Evolutionary conservation across 2,888 invertebrate genomes (phyloP).

Genomic region (Melanotus villosus): DNA sequence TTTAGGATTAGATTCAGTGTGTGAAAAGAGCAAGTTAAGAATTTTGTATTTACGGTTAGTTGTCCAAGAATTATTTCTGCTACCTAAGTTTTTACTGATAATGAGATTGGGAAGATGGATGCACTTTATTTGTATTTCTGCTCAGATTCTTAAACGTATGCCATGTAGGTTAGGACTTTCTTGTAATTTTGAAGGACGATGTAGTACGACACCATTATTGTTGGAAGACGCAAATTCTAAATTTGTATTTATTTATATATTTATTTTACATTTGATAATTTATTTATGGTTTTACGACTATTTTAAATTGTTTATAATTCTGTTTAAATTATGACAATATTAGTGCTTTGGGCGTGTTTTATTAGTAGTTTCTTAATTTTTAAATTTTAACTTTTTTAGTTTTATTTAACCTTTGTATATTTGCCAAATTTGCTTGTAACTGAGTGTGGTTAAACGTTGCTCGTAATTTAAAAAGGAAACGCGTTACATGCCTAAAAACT

Average conservation of each 20-base stretch:
- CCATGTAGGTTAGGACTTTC: slow-evolving; percentile 16
- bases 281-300: slow-evolving; percentile 59
- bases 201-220: slow-evolving; percentile 63
- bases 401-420: slow-evolving; percentile 30
- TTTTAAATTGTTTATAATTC: slow-evolving; percentile 60
- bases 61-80: slow-evolving; percentile 14
- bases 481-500: too few species aligned
- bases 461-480: neutral
- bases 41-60: slow-evolving; percentile 9
- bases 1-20: slow-evolving; percentile 47
- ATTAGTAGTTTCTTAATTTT: slow-evolving; percentile 57
- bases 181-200: slow-evolving; percentile 30
- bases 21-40: slow-evolving; percentile 11
- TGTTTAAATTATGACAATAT: slow-evolving; percentile 64
- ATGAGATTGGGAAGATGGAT: slow-evolving; percentile 4
- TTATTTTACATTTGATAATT: slow-evolving; percentile 56
- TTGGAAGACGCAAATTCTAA: slow-evolving; percentile 59
- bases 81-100: neutral
- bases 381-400: slow-evolving; percentile 53
- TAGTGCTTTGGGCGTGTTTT: slow-evolving; percentile 62
- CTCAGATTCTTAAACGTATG: neutral
- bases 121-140: slow-evolving; percentile 10
- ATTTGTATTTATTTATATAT: slow-evolving; percentile 59
- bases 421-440: slow-evolving; percentile 28
- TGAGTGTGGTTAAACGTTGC: neutral